phyloP scores from a whole-genome alignment of 2,888 invertebrate species.

The Drosophila putrida region DNA sequence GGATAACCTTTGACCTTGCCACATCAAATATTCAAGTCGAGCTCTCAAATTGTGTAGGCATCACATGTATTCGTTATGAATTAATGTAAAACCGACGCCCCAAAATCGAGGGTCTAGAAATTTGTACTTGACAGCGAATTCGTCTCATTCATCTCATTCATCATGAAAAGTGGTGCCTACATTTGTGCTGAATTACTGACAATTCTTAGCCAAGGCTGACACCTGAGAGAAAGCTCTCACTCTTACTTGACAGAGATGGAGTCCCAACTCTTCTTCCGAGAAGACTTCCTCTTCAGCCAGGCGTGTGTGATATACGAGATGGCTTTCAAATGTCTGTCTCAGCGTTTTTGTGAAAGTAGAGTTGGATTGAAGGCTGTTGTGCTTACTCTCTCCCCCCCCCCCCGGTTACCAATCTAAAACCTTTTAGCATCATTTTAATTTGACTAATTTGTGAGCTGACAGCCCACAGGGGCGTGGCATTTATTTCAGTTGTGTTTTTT shows the following conservation, averaged over 20 bases:
- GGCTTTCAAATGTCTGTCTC: slow-evolving; percentile 35
- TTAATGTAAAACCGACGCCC: slow-evolving; percentile 24
- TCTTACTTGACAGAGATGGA: not conserved
- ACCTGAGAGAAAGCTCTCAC: not conserved
- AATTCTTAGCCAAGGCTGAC: slow-evolving; percentile 17
- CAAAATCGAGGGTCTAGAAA: slow-evolving; percentile 1
- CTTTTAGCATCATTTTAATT: slow-evolving; percentile 54
- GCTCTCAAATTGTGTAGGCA: not conserved
- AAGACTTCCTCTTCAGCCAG: slow-evolving; percentile 7
- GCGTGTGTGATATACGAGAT: slow-evolving; percentile 58
- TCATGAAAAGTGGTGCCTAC: slow-evolving; percentile 55
- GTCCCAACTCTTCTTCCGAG: slow-evolving; percentile 10
- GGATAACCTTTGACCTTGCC: not conserved
- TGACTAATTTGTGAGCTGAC: slow-evolving; percentile 54
- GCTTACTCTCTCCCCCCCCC: not conserved
- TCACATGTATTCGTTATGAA: slow-evolving; percentile 44
- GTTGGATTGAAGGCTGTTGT: not conserved
- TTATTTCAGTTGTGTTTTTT: slow-evolving; percentile 22
- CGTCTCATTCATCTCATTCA: slow-evolving; percentile 67
- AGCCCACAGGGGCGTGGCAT: slow-evolving; percentile 32
- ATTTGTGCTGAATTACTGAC: slow-evolving; percentile 24
- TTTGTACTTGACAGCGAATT: slow-evolving; percentile 32
- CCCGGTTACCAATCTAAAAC: slow-evolving; percentile 5
- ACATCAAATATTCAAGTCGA: not conserved
- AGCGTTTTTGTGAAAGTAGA: not conserved